Conservation (phyloP, 2,113 vertebrate species). For the Notarius lentiginosus region DNA sequence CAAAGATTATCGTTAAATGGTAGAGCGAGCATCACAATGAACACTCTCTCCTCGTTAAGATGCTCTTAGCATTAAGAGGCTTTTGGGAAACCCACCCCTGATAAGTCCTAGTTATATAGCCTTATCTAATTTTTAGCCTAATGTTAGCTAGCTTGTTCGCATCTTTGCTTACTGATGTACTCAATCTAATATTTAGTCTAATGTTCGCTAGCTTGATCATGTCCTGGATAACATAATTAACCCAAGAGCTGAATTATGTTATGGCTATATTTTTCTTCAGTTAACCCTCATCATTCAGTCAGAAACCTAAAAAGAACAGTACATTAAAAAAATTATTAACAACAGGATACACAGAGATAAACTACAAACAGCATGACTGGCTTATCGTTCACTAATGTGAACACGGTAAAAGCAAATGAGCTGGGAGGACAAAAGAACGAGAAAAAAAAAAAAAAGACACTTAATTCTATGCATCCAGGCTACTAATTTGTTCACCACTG, state of each 20-base stretch:
- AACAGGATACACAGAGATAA: background rate
- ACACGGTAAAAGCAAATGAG: background rate
- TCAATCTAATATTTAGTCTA: background rate
- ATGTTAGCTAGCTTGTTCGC: too few species aligned
- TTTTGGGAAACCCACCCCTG: too few species aligned
- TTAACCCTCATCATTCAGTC: background rate
- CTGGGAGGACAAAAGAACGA: background rate
- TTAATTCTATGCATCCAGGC: background rate
- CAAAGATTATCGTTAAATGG: too few species aligned
- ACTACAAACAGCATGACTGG: background rate
- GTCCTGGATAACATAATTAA: background rate
- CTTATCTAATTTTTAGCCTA: too few species aligned
- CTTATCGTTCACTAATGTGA: background rate
- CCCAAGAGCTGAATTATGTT: background rate
- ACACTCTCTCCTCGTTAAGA: too few species aligned
- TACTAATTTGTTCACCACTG: background rate
- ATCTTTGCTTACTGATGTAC: too few species aligned
- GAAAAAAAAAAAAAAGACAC: background rate
- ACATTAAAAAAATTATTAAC: background rate
- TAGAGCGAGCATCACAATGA: too few species aligned
- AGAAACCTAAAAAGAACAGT: background rate
- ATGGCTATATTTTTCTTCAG: background rate
- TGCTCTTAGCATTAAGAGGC: too few species aligned
- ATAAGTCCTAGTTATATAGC: too few species aligned
- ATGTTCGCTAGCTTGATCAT: background rate